Percentiles rank a stretch among this genome's conserved stretches.
These are phyloP conservation scores for Streptopelia turtur DNA, from an alignment of 2,797 vertebrate species.

Conservation along the genomic window DNA sequence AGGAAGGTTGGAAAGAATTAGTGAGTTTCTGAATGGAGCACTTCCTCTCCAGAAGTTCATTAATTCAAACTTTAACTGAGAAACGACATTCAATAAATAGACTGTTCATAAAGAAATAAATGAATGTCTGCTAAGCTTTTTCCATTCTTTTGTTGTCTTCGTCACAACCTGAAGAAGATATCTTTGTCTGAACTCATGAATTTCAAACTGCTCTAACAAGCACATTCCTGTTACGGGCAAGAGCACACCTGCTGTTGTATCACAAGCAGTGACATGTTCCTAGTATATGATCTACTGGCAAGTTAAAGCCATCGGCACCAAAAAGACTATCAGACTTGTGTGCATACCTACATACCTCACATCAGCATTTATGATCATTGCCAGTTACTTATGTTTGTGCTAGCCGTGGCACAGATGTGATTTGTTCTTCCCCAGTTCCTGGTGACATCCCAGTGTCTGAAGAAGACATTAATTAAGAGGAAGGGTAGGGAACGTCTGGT, in stretches of 20 bases:
- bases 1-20: too few species aligned
- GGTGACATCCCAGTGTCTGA: not conserved
- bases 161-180: not conserved
- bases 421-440: not conserved
- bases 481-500: not conserved
- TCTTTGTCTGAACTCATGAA: not conserved
- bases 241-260: not conserved
- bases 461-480: not conserved
- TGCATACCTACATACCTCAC: not conserved
- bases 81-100: not conserved
- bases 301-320: not conserved
- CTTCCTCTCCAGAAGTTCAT: not conserved
- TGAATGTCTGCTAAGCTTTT: not conserved
- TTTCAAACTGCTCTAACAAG: not conserved
- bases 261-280: not conserved
- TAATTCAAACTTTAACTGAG: not conserved
- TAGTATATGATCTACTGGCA: not conserved
- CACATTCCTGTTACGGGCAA: slow-evolving; percentile 1
- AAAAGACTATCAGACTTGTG: not conserved
- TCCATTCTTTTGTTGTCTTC: not conserved
- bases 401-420: not conserved
- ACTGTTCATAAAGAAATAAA: not conserved
- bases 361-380: not conserved
- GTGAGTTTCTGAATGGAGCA: too few species aligned
- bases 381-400: not conserved